phyloP scores from a whole-genome alignment of 2,797 vertebrate genomes.

The Pangasius macronema region DNA sequence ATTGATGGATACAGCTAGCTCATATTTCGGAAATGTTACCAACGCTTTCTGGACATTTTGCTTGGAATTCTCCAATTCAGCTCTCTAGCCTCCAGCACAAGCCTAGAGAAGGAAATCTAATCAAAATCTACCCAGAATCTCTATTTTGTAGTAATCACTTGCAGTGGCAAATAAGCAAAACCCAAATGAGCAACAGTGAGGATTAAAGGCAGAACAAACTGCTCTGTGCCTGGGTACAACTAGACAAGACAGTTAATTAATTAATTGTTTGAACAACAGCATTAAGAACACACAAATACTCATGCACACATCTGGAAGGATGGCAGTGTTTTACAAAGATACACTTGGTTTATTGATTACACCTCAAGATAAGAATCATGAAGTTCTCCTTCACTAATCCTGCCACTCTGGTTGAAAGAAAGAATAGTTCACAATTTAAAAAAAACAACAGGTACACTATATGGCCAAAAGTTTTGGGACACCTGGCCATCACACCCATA shows the following conservation, averaged over 20 bases:
- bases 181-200: neutral
- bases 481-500: neutral
- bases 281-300: neutral
- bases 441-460: neutral
- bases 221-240: neutral
- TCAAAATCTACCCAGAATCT: constrained; percentile 3
- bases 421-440: neutral
- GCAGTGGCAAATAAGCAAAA: constrained; percentile 14
- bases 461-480: neutral
- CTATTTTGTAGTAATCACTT: constrained; percentile 12
- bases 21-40: neutral
- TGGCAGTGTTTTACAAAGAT: neutral
- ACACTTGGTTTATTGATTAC: neutral
- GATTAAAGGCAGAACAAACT: constrained; percentile 4
- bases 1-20: constrained; percentile 26
- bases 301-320: neutral
- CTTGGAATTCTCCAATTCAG: neutral
- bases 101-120: neutral
- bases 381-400: constrained; percentile 22
- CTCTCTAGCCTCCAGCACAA: neutral
- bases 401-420: neutral
- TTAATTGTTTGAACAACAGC: neutral
- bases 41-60: constrained; percentile 14
- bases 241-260: constrained; percentile 1
- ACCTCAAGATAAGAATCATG: neutral